phyloP scores from a whole-genome alignment of 2,797 vertebrate species.

The Halcyon badia region DNA sequence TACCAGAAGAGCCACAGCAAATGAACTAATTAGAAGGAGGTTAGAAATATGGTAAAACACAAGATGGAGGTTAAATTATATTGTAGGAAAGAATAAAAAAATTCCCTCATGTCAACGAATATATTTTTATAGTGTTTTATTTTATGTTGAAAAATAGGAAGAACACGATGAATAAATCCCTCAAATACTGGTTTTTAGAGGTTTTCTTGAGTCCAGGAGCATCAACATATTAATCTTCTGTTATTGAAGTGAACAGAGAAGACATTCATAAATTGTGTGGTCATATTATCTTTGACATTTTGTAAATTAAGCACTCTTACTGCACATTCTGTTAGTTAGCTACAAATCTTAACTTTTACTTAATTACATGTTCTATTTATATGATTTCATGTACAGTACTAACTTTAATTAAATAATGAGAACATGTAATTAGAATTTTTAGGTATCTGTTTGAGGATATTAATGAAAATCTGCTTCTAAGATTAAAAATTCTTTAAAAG shows the following conservation, averaged over 20 bases:
- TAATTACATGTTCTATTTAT: slow-evolving; percentile 17
- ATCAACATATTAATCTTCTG: background rate
- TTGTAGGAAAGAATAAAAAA: background rate
- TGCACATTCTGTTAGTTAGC: background rate
- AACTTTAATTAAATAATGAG: slow-evolving; percentile 38
- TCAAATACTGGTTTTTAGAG: background rate
- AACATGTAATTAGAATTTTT: background rate
- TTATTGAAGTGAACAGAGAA: background rate
- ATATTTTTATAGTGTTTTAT: background rate
- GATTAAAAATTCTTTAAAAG: background rate
- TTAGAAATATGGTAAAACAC: background rate
- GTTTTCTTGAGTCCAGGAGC: background rate
- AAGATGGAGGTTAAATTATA: rapidly evolving
- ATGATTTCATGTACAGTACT: background rate
- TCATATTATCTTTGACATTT: background rate
- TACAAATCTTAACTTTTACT: background rate
- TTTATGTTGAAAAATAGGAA: background rate
- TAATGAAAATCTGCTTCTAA: background rate
- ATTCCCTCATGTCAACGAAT: rapidly evolving
- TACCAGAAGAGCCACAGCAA: background rate
- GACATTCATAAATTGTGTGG: background rate
- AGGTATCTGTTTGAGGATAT: background rate
- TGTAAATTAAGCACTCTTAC: slow-evolving; percentile 22
- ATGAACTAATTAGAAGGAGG: background rate
- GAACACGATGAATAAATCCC: background rate